phyloP scores from a whole-genome alignment of 2,888 invertebrate genomes.

The Lysandra bellargus region DNA sequence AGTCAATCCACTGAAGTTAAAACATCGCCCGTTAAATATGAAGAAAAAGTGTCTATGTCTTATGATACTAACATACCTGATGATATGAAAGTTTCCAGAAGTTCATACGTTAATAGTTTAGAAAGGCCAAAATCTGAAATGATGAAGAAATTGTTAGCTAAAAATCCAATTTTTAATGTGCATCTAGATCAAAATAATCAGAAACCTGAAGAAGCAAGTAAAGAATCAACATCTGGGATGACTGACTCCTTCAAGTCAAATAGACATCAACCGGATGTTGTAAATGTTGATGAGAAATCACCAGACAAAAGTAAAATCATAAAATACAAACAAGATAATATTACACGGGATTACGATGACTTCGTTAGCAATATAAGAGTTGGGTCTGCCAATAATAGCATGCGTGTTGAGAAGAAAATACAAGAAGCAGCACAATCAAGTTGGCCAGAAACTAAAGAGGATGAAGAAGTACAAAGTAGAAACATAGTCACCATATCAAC shows the following conservation, averaged over 20 bases:
- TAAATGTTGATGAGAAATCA: slow-evolving; percentile 72
- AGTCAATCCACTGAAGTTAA: slow-evolving; percentile 52
- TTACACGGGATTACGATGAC: slow-evolving; percentile 59
- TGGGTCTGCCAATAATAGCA: slow-evolving; percentile 71
- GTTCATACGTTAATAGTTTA: slow-evolving; percentile 80
- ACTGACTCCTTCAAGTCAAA: slow-evolving; percentile 70
- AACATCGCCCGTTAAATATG: slow-evolving; percentile 58
- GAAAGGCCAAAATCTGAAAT: slow-evolving; percentile 83
- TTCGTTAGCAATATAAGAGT: slow-evolving; percentile 75
- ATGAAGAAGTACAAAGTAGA: slow-evolving; percentile 49
- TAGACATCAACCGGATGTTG: slow-evolving; percentile 75
- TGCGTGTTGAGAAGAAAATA: slow-evolving; percentile 61
- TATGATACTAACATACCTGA: slow-evolving; percentile 83
- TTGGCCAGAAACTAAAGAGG: slow-evolving; percentile 61
- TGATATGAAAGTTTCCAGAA: slow-evolving; percentile 83
- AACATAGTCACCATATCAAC: slow-evolving; percentile 75
- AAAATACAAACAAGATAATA: slow-evolving; percentile 47
- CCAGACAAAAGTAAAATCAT: slow-evolving; percentile 44
- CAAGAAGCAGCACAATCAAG: slow-evolving; percentile 53
- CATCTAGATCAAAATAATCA: slow-evolving; percentile 64
- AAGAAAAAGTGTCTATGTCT: slow-evolving; percentile 68
- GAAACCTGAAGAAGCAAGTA: slow-evolving; percentile 60
- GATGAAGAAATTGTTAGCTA: slow-evolving; percentile 79
- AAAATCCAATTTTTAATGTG: slow-evolving; percentile 74
- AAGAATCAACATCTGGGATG: slow-evolving; percentile 54